Conservation (phyloP, 1,140 invertebrate species). For the Drosophila nigromelanica region DNA sequence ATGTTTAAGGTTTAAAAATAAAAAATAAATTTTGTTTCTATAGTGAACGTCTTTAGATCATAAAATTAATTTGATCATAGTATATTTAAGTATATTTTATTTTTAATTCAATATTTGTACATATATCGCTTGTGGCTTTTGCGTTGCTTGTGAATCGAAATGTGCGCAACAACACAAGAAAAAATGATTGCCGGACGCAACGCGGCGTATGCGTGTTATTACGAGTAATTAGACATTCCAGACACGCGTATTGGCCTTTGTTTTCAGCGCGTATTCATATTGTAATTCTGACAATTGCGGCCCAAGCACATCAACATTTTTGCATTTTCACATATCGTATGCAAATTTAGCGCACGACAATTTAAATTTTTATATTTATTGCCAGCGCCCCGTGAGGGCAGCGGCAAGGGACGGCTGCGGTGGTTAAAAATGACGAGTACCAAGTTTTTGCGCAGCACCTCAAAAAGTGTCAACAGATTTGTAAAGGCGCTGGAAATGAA, state of each 20-base stretch:
- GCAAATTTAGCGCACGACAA: slow-evolving; percentile 47
- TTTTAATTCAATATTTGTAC: slow-evolving; percentile 5
- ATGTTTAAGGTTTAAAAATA: too few relatives aligned
- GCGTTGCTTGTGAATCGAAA: slow-evolving; percentile 6
- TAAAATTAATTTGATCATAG: not conserved
- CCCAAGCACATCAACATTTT: slow-evolving; percentile 17
- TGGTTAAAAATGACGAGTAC: slow-evolving; percentile 18
- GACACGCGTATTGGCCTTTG: slow-evolving; percentile 40
- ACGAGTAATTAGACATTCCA: slow-evolving; percentile 46
- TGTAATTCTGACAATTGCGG: slow-evolving; percentile 39
- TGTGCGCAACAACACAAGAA: slow-evolving; percentile 28
- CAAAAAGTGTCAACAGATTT: slow-evolving; percentile 68
- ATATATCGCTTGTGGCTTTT: not conserved
- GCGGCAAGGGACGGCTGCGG: not conserved
- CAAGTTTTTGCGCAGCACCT: slow-evolving; percentile 59
- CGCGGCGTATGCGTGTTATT: slow-evolving; percentile 55
- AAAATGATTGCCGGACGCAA: slow-evolving; percentile 14
- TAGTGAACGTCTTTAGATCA: not conserved
- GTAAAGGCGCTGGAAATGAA: slow-evolving; percentile 42
- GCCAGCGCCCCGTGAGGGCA: not conserved
- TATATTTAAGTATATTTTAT: not conserved
- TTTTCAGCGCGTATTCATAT: slow-evolving; percentile 32
- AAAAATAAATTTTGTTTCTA: too few relatives aligned
- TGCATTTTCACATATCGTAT: slow-evolving; percentile 46
- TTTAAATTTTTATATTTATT: slow-evolving; percentile 40